Evolutionary conservation across 2,797 vertebrate species (phyloP), one percentile per base, ranked within the genome.

Genomic region (Rousettus madagascariensis): DNA sequence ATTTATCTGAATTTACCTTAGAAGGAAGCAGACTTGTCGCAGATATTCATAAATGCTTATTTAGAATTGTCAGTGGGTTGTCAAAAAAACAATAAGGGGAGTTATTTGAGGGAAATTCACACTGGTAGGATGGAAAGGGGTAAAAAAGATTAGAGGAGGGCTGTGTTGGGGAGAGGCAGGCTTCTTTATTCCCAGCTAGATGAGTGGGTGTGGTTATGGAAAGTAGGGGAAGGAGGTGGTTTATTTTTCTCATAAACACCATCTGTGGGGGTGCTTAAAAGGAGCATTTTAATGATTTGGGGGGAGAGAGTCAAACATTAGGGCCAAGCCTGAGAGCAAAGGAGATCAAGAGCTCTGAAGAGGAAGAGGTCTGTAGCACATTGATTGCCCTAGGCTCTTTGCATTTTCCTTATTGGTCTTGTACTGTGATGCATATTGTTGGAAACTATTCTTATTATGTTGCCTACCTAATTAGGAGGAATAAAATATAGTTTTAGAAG

Each of bases 201-300:
- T 51, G 72, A 83, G 57, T 86, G 38, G 84, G 84, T 1, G n/a
- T 90, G 74, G 57, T 49, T 78, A 41, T 88, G 43, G 90, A 90
- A 85, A 89, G 59, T 11, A 61, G 51, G 38, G 82, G 83, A 96
- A 96, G 96, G 82, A 96, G 96, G 57, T 79, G 59, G 59, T 72
- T 97, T 88, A 38, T 88, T 95, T 96, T 96, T 68, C 85, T 95
- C 72, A 95, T 89, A 96, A 96, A 91, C 78, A 94, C 69, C 87
- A 86, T 95, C 55, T 89, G 93, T 80, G 75, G 69, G 38, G 38
- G 78, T 84, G 22, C 66, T 41, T 75, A 59, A 87, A 87, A 65
- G 69, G 92, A 91, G 51, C 66, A 19, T 93, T 80, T 96, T 83
- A 66, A 59, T 75, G 79, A 86, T 71, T 87, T 77, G 8, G 12